A percentile compares a stretch with the other conserved stretches of the same genome.
Conservation (phyloP, 2,888 invertebrate genomes). For the Lydus trimaculatus region DNA sequence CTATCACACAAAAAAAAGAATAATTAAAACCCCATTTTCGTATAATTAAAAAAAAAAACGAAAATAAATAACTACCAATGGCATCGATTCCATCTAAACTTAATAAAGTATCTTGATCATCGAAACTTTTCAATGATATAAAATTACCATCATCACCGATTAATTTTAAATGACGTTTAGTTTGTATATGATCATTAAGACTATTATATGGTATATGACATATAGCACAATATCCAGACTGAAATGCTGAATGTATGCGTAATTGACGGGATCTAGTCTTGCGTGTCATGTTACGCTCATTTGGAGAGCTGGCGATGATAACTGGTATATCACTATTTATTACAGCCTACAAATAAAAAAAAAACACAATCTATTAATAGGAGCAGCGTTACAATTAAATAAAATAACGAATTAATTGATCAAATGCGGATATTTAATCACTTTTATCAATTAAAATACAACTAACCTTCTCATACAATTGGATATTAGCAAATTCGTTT, state of each 20-base stretch:
- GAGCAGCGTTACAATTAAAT: too few relatives aligned
- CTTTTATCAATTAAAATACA: conserved; percentile 6
- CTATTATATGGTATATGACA: conserved; percentile 78
- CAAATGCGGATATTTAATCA: too few relatives aligned
- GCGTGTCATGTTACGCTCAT: conserved; percentile 51
- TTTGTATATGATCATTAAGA: conserved; percentile 74
- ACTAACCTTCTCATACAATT: conserved; percentile 22
- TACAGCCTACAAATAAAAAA: conserved; percentile 22
- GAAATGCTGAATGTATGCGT: conserved; percentile 58
- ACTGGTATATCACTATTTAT: conserved; percentile 7
- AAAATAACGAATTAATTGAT: too few relatives aligned
- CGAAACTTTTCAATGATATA: conserved; percentile 74
- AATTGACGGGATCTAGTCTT: conserved; percentile 53
- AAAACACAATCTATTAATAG: neutral
- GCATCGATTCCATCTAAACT: conserved; percentile 64
- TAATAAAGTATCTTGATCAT: conserved; percentile 74
- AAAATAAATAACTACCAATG: conserved; percentile 40
- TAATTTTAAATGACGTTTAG: conserved; percentile 76
- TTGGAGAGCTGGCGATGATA: conserved; percentile 21
- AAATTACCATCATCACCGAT: conserved; percentile 78
- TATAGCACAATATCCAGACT: conserved; percentile 79
- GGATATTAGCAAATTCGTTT: conserved; percentile 33
- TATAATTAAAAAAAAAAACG: neutral
- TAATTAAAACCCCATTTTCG: too few relatives aligned
- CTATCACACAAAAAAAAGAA: conserved; percentile 31